These are phyloP conservation scores for Seison nebaliae DNA, from an alignment of 1,140 invertebrate genomes.

Conservation along the genomic window DNA sequence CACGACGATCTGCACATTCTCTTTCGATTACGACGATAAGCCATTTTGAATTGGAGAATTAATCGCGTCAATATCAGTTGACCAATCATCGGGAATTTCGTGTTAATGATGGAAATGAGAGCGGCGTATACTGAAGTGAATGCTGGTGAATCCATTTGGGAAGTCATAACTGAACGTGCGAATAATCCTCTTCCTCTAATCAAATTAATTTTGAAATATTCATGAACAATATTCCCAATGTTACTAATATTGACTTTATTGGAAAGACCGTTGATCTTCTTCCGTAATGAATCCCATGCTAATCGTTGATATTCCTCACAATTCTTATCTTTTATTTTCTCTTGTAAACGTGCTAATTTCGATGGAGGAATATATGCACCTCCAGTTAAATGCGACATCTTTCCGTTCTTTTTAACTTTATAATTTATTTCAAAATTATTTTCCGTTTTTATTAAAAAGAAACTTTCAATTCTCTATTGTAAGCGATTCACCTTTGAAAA, in stretches of 20 bases:
- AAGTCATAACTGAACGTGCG: slow-evolving; percentile 69
- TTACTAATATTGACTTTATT: slow-evolving; percentile 94
- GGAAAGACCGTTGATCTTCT: slow-evolving; percentile 89
- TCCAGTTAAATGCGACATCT: slow-evolving; percentile 55
- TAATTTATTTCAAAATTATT: too few relatives aligned
- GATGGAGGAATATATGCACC: slow-evolving; percentile 95
- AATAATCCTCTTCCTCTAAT: slow-evolving; percentile 69
- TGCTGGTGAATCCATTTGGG: slow-evolving; percentile 76
- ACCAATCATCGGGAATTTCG: slow-evolving; percentile 88
- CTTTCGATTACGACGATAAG: slow-evolving; percentile 78
- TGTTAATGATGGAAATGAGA: slow-evolving; percentile 70
- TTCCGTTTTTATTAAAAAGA: too few relatives aligned
- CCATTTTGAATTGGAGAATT: slow-evolving; percentile 69
- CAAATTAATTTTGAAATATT: slow-evolving; percentile 76
- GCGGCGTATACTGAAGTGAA: slow-evolving; percentile 93
- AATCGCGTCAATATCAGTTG: slow-evolving; percentile 65
- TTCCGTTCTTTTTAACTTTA: too few relatives aligned
- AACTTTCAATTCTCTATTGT: too few relatives aligned
- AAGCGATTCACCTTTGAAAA: too few relatives aligned
- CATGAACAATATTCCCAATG: slow-evolving; percentile 62
- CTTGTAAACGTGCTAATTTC: slow-evolving; percentile 69
- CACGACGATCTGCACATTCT: slow-evolving; percentile 56
- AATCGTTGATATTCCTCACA: slow-evolving; percentile 73
- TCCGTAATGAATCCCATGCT: slow-evolving; percentile 91
- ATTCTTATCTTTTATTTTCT: slow-evolving; percentile 23